Evolutionary conservation across 2,797 vertebrate species (phyloP).

Genomic region (Lagorchestes hirsutus): DNA sequence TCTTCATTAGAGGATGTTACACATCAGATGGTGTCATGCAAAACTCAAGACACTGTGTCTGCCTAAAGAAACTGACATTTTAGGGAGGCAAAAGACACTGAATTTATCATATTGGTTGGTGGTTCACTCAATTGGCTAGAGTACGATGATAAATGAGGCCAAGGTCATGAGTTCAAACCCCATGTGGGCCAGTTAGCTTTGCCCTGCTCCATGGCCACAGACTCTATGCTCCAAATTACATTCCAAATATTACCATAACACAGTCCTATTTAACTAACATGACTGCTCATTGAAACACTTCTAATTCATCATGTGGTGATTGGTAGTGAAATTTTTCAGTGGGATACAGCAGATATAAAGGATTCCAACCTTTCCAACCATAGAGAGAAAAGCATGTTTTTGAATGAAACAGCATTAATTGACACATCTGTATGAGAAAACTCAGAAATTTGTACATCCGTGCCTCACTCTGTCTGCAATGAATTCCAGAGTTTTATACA

Average conservation of each 20-base stretch:
- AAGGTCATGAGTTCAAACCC: background rate
- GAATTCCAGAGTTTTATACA: slow-evolving; percentile 14
- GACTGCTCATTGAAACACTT: slow-evolving; percentile 15
- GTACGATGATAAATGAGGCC: slow-evolving; percentile 6
- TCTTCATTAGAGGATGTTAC: slow-evolving; percentile 22
- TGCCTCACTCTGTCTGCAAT: background rate
- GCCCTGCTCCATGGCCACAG: slow-evolving; percentile 13
- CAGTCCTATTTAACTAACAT: slow-evolving; percentile 2
- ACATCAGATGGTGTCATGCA: slow-evolving; percentile 19
- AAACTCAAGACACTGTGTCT: background rate
- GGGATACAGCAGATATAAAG: background rate
- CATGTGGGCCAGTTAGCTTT: slow-evolving; percentile 19
- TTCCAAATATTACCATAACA: slow-evolving; percentile 40
- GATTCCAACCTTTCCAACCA: background rate
- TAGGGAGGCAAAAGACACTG: slow-evolving; percentile 1
- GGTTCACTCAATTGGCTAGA: slow-evolving; percentile 9
- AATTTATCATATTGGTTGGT: slow-evolving; percentile 26
- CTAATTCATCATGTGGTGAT: background rate
- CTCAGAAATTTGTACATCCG: background rate
- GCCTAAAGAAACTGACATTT: slow-evolving; percentile 29
- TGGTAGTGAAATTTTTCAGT: background rate
- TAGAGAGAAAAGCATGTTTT: background rate
- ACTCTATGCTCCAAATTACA: background rate
- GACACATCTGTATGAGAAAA: background rate
- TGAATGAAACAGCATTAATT: background rate